Evolutionary conservation across 2,113 vertebrate species (phyloP).

Genomic region (Pseudolaguvia tuberculata): DNA sequence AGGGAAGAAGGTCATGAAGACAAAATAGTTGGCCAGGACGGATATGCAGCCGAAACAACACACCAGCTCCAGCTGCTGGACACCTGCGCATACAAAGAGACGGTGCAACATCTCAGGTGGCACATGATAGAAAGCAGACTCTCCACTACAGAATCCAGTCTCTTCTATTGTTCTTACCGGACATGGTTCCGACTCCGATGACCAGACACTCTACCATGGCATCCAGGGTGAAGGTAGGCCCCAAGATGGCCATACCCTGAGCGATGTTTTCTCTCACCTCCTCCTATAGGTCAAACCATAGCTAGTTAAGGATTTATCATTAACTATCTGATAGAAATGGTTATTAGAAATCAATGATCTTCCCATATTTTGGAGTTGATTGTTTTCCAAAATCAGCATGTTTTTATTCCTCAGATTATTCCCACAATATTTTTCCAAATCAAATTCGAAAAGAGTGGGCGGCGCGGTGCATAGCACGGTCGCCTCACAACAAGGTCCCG

Average conservation of each 20-base stretch:
- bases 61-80: slow-evolving; percentile 96
- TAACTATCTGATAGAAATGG: too few relatives aligned
- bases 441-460: too few relatives aligned
- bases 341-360: too few relatives aligned
- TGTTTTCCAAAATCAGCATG: too few relatives aligned
- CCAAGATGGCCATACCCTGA: slow-evolving; percentile 92
- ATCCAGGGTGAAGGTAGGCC: slow-evolving; percentile 92
- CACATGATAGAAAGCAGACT: too few relatives aligned
- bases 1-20: slow-evolving; percentile 98
- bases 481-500: too few relatives aligned
- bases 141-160: too few relatives aligned
- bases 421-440: too few relatives aligned
- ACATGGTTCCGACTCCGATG: slow-evolving; percentile 94
- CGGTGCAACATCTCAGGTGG: too few relatives aligned
- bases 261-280: slow-evolving; percentile 98
- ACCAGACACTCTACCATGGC: slow-evolving; percentile 95
- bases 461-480: too few relatives aligned
- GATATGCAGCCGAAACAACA: slow-evolving; percentile 98
- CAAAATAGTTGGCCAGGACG: slow-evolving; percentile 95
- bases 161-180: slow-evolving; percentile 66
- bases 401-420: too few relatives aligned
- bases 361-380: too few relatives aligned
- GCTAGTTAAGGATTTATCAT: background rate
- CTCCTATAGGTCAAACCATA: slow-evolving; percentile 67
- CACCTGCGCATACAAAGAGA: slow-evolving; percentile 66